Percentiles rank a stretch among this genome's conserved stretches.
These are phyloP conservation scores for Electrophaes corylata DNA, from an alignment of 2,888 invertebrate species.

Conservation along the genomic window DNA sequence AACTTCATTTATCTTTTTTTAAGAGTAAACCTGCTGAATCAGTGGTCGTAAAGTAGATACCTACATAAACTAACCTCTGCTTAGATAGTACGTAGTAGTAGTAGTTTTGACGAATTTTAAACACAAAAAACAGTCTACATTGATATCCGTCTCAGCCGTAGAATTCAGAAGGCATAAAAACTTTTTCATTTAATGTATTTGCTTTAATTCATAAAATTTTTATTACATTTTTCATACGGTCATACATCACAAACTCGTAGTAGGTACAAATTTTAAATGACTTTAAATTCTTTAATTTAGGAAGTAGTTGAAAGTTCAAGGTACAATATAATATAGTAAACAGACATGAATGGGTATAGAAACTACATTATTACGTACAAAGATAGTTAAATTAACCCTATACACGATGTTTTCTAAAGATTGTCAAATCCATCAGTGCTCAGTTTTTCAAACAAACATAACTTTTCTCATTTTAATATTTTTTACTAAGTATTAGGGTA, in stretches of 20 bases:
- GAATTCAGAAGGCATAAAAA: neutral
- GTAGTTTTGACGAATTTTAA: no score
- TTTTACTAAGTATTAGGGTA: neutral
- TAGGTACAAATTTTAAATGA: slow-evolving; percentile 40
- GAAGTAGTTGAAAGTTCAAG: slow-evolving; percentile 9
- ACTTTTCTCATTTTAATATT: neutral
- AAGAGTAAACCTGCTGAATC: no score
- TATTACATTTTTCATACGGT: slow-evolving; percentile 3
- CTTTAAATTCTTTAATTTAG: slow-evolving; percentile 20
- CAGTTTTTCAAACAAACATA: slow-evolving; percentile 38
- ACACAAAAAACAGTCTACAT: no score
- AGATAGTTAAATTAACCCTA: slow-evolving; percentile 30
- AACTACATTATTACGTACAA: slow-evolving; percentile 7
- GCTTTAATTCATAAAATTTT: slow-evolving; percentile 20
- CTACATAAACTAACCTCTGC: neutral
- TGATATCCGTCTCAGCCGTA: neutral
- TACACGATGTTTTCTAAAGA: slow-evolving; percentile 47
- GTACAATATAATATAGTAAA: slow-evolving; percentile 4
- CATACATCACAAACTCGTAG: neutral
- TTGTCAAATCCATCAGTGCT: slow-evolving; percentile 73
- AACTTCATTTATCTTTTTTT: no score
- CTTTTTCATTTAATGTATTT: slow-evolving; percentile 3
- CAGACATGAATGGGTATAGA: slow-evolving; percentile 18
- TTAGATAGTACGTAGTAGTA: neutral
- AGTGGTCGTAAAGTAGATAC: slow-evolving; percentile 5